Percentiles rank a stretch among this genome's conserved stretches.
phyloP scores from a whole-genome alignment of 92 coral and sea anemone genomes.

The Isaurus tuberculatus region DNA sequence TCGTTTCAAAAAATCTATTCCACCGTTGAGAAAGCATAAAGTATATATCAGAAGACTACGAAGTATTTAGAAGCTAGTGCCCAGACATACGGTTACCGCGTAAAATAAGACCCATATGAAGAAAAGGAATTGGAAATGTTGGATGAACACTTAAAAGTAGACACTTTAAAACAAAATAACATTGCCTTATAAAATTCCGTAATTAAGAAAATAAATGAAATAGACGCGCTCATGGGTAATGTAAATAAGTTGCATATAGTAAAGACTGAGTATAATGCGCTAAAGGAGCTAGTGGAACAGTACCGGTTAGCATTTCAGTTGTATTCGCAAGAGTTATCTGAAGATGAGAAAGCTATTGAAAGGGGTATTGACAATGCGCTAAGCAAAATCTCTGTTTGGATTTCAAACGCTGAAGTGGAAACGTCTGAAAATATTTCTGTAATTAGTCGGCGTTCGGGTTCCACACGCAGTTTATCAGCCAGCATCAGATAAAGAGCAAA shows the following conservation, averaged over 20 bases:
- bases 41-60: no score
- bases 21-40: no score
- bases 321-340: constrained; percentile 14
- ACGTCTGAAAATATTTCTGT: background rate
- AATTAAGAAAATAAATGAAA: constrained; percentile 31
- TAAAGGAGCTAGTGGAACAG: constrained; percentile 33
- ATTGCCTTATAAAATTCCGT: constrained; percentile 27
- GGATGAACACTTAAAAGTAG: constrained; percentile 14
- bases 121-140: background rate
- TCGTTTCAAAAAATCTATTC: no score
- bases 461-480: background rate
- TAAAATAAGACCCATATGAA: background rate
- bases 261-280: constrained; percentile 14
- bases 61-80: constrained; percentile 8
- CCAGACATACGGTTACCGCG: constrained; percentile 3
- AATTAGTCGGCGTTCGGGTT: constrained; percentile 8
- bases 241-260: constrained; percentile 38
- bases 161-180: constrained; percentile 20
- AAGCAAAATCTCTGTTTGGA: constrained; percentile 12
- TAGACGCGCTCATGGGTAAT: constrained; percentile 35
- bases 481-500: constrained; percentile 58
- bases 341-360: constrained; percentile 4
- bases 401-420: constrained; percentile 8
- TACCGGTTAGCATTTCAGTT: background rate
- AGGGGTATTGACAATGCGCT: background rate